Evolutionary conservation across 2,113 vertebrate species (phyloP), one percentile per base, ranked within the genome.

Genomic region (Cyprinodon tularosa): DNA sequence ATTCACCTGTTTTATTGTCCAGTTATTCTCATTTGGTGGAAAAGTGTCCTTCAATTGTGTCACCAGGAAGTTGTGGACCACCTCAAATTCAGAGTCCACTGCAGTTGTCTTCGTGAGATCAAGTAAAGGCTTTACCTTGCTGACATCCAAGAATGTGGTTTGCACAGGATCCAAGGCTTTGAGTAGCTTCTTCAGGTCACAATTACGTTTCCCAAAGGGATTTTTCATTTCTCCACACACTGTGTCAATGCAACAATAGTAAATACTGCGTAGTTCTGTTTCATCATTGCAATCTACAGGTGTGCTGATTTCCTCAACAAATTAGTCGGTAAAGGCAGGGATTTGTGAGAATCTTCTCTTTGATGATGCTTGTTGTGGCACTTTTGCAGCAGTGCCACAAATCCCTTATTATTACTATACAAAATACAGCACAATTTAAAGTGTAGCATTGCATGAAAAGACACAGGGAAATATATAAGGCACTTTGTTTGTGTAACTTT

Each of bases 111-210:
- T 42, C 4, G 40, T 42, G 40, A 42, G 40, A 8, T 42, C 40
- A 42, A 42, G 40, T 42, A 42, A 42, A 42, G 40, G 40, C 40
- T 42, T 42, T 8, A 42, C 13, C 15, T 50, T 15, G 48, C 48
- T 50, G 12, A 48, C 47, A 48, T 48, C 13, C 47, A 48, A 48
- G 47, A 48, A 48, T 13, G 47, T 48, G 47, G 47, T 13, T 15
- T 48, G 47, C 47, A 48, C 37, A 63, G 29, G 62, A 63, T 39
- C 37, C 37, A 63, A 37, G 37, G 62, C 66, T 48, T 22, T 48
- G 44, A 45, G 64, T 66, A 42, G 44, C 29, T 48, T 45, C 66
- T 47, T 67, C 65, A 67, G 65, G 44, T 67, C 65, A 48, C 65
- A 67, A 48, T 47, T 36, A 65, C 10, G 63, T 65, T 44, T 44